A percentile compares a stretch with the other conserved stretches of the same genome.
These are phyloP conservation scores for Catajapyx aquilonaris DNA, from an alignment of 1,140 invertebrate genomes.

Conservation along the genomic window DNA sequence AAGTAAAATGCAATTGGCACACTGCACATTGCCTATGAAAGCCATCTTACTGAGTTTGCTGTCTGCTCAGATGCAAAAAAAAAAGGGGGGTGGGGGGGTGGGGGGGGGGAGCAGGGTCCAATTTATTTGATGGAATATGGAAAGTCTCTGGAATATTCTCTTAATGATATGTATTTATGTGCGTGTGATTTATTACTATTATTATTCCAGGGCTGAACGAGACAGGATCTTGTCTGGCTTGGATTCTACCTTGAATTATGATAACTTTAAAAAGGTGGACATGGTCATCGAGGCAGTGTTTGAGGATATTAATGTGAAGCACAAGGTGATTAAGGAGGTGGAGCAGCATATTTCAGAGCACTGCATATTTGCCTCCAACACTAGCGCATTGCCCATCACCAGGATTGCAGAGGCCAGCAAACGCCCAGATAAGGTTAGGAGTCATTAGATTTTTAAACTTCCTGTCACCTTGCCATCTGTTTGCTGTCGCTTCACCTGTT, in stretches of 20 bases:
- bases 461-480: neutral
- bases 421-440: slow-evolving; percentile 76
- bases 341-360: slow-evolving; percentile 68
- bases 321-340: slow-evolving; percentile 90
- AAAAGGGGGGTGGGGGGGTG: too few species aligned
- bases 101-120: too few species aligned
- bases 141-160: too few species aligned
- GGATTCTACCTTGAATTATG: slow-evolving; percentile 58
- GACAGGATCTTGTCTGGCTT: slow-evolving; percentile 63
- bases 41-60: too few species aligned
- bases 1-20: slow-evolving; percentile 16
- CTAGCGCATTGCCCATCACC: slow-evolving; percentile 89
- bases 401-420: slow-evolving; percentile 83
- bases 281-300: slow-evolving; percentile 98
- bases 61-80: too few species aligned
- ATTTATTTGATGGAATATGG: too few species aligned
- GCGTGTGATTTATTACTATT: too few species aligned
- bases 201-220: slow-evolving; percentile 41
- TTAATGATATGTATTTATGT: too few species aligned
- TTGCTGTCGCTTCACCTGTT: neutral
- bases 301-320: slow-evolving; percentile 90
- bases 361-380: slow-evolving; percentile 93
- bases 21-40: too few species aligned
- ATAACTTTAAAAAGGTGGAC: slow-evolving; percentile 70
- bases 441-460: neutral